Base-by-base conservation (phyloP, 2,113 vertebrate genomes). In the Spea multiplicata region DNA sequence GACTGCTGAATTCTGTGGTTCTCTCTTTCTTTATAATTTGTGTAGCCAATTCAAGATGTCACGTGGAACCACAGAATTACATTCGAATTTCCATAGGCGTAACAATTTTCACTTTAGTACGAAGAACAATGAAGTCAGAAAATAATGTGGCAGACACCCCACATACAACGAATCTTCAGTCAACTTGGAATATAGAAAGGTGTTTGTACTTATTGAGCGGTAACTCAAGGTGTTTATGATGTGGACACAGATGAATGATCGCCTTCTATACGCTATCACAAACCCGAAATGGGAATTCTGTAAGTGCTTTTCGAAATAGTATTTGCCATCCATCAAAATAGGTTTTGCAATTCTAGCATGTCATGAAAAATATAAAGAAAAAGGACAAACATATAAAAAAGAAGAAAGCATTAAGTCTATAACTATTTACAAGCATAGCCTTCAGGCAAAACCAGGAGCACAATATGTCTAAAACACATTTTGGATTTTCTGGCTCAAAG, bases 311-410 rank as follows among this genome's bases (percentile, higher is more conserved):
- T 13, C 55, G 14, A 59, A 59, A 59, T 59, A 9, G 14, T 13
- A 59, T 59, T 59, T 3, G 4, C 55, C 55, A 59, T 59, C 55
- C 55, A 59, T 59, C 55, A 59, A 13, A 12, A 59, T 13, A 59
- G 55, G 55, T 59, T 59, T 59, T 12, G 55, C 55, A 59, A 59
- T 59, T 59, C 12, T 13, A 59, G 12, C 6, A 59, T 13, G 55
- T 13, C 55, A 13, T 59, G 55, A 12, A 59, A 59, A 59, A 59
- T 8, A 59, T 59, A 59, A 59, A 59, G 55, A 59, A 59, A 59
- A 59, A 59, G 55, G 55, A 59, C 55, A 59, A 59, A 59, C 55
- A 59, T 59, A 59, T 59, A 59, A 59, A 59, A 59, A 12, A 12
- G 8, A 59, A 59, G 55, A 13, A 59, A 53, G 14, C 55, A 59